Conservation (phyloP, 2,888 invertebrate species). For the Anagyrus pseudococci region DNA sequence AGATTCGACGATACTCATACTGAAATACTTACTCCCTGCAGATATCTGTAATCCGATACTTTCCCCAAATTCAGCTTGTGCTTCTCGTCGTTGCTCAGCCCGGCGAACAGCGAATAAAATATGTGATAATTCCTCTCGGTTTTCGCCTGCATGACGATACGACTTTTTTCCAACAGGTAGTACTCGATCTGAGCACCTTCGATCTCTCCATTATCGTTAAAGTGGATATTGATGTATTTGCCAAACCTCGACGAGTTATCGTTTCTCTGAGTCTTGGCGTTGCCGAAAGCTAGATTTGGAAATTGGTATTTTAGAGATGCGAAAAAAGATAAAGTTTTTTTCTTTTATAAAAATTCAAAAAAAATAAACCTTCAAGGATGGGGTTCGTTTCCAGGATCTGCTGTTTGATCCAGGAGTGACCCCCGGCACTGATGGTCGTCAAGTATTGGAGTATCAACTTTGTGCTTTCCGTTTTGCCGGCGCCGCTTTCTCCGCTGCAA, state of each 20-base stretch:
- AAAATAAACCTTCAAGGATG: slow-evolving; percentile 78
- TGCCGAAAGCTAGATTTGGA: slow-evolving; percentile 80
- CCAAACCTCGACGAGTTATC: slow-evolving; percentile 97
- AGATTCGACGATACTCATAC: not conserved
- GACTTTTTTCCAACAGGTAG: slow-evolving; percentile 92
- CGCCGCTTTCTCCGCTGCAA: slow-evolving; percentile 92
- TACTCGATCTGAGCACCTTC: slow-evolving; percentile 95
- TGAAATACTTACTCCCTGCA: slow-evolving; percentile 70
- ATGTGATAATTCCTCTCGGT: slow-evolving; percentile 96
- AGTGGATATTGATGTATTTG: slow-evolving; percentile 92
- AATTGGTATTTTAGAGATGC: not conserved
- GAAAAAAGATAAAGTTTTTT: not conserved
- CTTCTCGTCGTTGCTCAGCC: slow-evolving; percentile 81
- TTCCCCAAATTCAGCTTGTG: slow-evolving; percentile 76
- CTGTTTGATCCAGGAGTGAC: slow-evolving; percentile 97
- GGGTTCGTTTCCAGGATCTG: slow-evolving; percentile 97
- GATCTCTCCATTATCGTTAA: slow-evolving; percentile 82
- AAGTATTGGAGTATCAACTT: slow-evolving; percentile 93
- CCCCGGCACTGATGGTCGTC: slow-evolving; percentile 86
- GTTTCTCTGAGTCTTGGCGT: slow-evolving; percentile 94
- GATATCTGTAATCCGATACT: slow-evolving; percentile 79
- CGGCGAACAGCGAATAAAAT: slow-evolving; percentile 90
- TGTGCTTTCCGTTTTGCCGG: slow-evolving; percentile 96
- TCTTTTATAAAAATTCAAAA: not conserved
- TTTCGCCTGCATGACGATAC: slow-evolving; percentile 86